Evolutionary conservation across 2,797 vertebrate species (phyloP).

Genomic region (Pipistrellus pipistrellus): DNA sequence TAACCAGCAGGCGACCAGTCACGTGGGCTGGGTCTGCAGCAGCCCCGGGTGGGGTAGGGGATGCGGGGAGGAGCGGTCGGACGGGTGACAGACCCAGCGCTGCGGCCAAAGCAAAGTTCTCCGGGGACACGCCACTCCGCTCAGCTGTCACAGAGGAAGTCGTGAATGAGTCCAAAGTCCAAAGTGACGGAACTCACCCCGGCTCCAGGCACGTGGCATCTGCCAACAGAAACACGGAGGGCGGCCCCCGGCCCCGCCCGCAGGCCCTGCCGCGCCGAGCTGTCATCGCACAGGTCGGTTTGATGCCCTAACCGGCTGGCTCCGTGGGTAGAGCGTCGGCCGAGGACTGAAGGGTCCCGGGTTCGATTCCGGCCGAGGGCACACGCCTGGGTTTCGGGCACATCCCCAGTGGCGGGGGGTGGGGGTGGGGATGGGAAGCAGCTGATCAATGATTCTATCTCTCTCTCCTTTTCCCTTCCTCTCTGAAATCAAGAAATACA

Average conservation of each 20-base stretch:
- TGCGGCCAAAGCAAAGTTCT: background rate
- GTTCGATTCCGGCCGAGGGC: no score
- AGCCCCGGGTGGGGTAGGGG: rapidly evolving
- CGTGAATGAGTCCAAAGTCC: background rate
- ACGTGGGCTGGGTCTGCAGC: no score
- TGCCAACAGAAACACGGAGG: rapidly evolving
- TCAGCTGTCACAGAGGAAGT: background rate
- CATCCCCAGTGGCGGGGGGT: no score
- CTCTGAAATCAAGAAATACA: no score
- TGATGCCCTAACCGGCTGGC: no score
- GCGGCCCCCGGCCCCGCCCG: rapidly evolving
- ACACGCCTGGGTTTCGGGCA: no score
- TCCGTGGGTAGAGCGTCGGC: no score
- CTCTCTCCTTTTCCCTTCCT: no score
- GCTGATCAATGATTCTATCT: no score
- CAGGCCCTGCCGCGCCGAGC: rapidly evolving
- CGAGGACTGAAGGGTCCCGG: no score
- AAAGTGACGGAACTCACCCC: background rate
- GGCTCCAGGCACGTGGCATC: no score
- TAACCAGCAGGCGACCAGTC: rapidly evolving
- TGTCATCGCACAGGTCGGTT: rapidly evolving
- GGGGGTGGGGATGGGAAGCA: no score
- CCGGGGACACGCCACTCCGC: background rate
- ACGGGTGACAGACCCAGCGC: background rate
- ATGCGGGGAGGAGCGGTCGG: rapidly evolving